Evolutionary conservation across 2,888 invertebrate species (phyloP), one percentile per base, ranked within the genome.

Genomic region (Melangyna quadrimaculata): DNA sequence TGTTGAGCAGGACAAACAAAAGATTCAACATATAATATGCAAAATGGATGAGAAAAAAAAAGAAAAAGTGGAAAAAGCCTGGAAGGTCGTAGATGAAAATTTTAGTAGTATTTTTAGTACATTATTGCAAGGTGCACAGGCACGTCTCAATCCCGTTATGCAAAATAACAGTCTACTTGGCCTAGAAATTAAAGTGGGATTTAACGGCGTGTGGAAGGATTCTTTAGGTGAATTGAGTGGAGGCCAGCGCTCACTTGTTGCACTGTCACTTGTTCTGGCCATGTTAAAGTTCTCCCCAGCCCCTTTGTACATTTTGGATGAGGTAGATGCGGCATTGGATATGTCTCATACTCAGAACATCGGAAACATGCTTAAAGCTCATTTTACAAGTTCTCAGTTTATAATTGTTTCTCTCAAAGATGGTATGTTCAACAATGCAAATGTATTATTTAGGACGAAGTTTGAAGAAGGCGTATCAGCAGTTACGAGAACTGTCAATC

Each of bases 341-440:
- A 94, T 99, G 88, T 98, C 97, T 7, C 99, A 99, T 92, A 99
- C 99, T 12, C 99, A 99, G 93, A 99, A 99, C 93, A 99, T 99
- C 90, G 99, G 99, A 4, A 94, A 95, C 88, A 99, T 99, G 98
- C 94, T 99, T 61, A 96, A 96, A 90, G 93, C 94, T 14, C 98
- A 98, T 92, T 99, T 99, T 91, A 96, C 95, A 88, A 95, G 95
- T 90, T 98, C 98, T 0, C 95, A 99, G 96, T 99, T 99, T 92
- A 97, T 99, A 88, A 96, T 99, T 87, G 99, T 99, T 1, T 99
- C 99, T 0, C 94, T 99, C 57, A 99, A 99, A 91, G 99, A 99
- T 92, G 99, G 99, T 32, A 99, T 99, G 98, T 99, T 99, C 93
- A 98, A 97, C 93, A 99, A 99, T 93, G 99, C 99, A 0, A 99